Evolutionary conservation across 1,140 invertebrate species (phyloP), one percentile per base, ranked within the genome.

Genomic region (Rhopalosiphum maidis): DNA sequence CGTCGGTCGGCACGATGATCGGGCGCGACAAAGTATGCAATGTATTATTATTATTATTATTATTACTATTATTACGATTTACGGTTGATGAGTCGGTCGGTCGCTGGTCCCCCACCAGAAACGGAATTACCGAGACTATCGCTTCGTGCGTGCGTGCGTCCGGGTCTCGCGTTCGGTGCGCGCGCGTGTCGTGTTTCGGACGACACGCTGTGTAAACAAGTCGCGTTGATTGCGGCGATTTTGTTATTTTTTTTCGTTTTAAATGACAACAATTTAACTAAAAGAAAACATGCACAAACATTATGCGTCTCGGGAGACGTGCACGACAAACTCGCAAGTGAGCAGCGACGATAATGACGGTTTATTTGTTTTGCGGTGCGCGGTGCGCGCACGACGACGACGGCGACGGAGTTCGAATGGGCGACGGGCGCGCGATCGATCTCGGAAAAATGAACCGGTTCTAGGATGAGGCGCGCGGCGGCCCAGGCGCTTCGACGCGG

Each of bases 391-490:
- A 35, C 51, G 51, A 43, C 35, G 60, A 68, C 60, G 30, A 68
- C 60, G 60, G 55, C 1, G 30, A 8, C 55, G 25, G 22, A 25
- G 25, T 60, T 60, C 55, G 55, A 60, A 60, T 60, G 55, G 54
- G 54, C 54, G 23, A 55, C 54, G 21, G 30, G 30, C n/a, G 60
- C 60, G 30, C 60, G 60, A 77, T 77, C 60, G 15, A 77, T 77
- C 60, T n/a, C 30, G 90, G 43, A 91, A 91, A 91, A 82, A 15
- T 48, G 90, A 91, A 91, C 90, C 90, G 90, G 90, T 91, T 77
- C n/a, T 54, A 7, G 60, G n/a, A 41, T 8, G 88, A 22, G 30
- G 35, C 35, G 88, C 51, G 51, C 87, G n/a, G 87, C 48, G 7
- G 15, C n/a, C 48, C 48, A 30, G 21, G 86, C 55, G 43, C 43